These are phyloP conservation scores for Psylliodes chrysocephalus DNA, from an alignment of 2,888 invertebrate genomes.

Conservation along the genomic window DNA sequence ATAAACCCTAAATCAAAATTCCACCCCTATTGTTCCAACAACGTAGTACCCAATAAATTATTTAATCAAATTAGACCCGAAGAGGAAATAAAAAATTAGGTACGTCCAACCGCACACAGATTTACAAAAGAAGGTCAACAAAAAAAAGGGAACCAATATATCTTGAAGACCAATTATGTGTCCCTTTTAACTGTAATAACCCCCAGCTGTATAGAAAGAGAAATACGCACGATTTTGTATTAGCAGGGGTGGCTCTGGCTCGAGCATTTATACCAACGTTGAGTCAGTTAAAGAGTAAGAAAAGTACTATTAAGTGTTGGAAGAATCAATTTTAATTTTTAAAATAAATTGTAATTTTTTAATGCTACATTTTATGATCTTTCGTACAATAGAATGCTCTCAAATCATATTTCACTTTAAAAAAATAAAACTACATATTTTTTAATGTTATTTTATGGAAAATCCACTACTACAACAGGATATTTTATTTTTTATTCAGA, in stretches of 20 bases:
- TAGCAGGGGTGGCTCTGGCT: neutral
- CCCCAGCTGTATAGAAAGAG: slow-evolving; percentile 42
- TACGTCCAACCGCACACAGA: slow-evolving; percentile 26
- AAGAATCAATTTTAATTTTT: no score
- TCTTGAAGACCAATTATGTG: slow-evolving; percentile 48
- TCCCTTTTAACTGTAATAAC: slow-evolving; percentile 43
- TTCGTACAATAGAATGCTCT: no score
- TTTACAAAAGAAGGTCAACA: slow-evolving; percentile 28
- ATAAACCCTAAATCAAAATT: neutral
- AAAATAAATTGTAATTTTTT: no score
- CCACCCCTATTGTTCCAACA: slow-evolving; percentile 20
- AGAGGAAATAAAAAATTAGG: slow-evolving; percentile 35
- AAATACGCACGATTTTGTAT: slow-evolving; percentile 10
- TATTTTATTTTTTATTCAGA: no score
- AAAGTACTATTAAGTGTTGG: no score
- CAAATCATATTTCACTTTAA: no score
- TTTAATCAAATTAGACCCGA: slow-evolving; percentile 32
- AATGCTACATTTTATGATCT: no score
- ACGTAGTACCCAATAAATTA: slow-evolving; percentile 17
- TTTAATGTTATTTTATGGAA: no score
- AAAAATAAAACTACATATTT: no score
- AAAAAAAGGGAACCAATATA: slow-evolving; percentile 26
- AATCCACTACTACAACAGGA: no score
- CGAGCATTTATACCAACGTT: neutral
- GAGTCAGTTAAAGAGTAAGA: no score